Conservation (phyloP, 2,888 invertebrate species). For the Diaprepes abbreviatus region DNA sequence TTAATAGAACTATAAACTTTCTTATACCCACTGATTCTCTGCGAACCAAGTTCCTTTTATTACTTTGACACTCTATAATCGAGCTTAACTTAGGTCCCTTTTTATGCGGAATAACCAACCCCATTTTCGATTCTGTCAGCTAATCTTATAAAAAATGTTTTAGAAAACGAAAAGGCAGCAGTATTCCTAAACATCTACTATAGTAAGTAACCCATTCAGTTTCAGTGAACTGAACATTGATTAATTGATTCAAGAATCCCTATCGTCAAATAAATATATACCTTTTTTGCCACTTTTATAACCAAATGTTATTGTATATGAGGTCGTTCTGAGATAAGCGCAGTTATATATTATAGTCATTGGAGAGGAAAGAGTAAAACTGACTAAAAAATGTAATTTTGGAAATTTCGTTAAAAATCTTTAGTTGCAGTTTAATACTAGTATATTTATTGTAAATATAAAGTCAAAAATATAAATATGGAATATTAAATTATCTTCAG, state of each 20-base stretch:
- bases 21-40: neutral
- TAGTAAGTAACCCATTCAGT: neutral
- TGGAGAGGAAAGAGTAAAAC: too few species aligned
- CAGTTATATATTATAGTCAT: too few species aligned
- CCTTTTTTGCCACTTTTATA: neutral
- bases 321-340: too few species aligned
- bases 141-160: neutral
- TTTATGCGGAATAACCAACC: constrained; percentile 1
- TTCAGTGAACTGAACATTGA: neutral
- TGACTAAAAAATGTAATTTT: too few species aligned
- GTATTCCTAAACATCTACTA: neutral
- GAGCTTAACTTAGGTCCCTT: neutral
- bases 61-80: neutral
- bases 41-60: neutral
- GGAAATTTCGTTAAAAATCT: too few species aligned
- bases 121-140: neutral
- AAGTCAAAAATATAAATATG: too few species aligned
- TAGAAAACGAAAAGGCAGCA: neutral
- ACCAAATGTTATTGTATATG: neutral
- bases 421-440: too few species aligned
- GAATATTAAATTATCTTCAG: too few species aligned
- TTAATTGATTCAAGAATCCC: neutral
- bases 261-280: neutral
- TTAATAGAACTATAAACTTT: too few species aligned
- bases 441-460: too few species aligned